A percentile compares a stretch with the other conserved stretches of the same genome.
Evolutionary conservation across 1,140 invertebrate genomes (phyloP).

Genomic region (Rhopalosiphum maidis): DNA sequence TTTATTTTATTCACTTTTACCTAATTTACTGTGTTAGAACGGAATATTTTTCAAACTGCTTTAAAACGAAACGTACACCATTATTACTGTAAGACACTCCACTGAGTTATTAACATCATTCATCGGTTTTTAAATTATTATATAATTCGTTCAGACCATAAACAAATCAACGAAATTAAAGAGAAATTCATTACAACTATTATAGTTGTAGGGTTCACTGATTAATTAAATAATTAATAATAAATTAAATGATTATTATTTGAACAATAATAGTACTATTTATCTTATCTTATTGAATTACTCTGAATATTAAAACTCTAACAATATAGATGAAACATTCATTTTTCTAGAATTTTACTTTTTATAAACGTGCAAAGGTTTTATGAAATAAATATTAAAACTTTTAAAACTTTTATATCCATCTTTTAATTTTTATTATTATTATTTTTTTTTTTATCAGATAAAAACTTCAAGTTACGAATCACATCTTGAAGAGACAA

Average conservation of each 20-base stretch:
- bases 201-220: neutral
- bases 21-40: neutral
- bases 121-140: neutral
- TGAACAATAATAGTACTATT: neutral
- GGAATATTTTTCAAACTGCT: neutral
- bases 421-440: conserved; percentile 26
- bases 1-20: neutral
- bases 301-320: neutral
- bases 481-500: conserved; percentile 31
- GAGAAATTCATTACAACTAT: neutral
- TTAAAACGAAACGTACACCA: neutral
- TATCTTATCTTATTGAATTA: neutral
- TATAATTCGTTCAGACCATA: neutral
- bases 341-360: neutral
- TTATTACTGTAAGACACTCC: neutral
- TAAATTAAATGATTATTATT: too few relatives aligned
- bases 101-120: neutral
- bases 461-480: conserved; percentile 45
- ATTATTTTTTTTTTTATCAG: conserved; percentile 26
- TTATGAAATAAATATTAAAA: conserved; percentile 8
- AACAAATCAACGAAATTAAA: neutral
- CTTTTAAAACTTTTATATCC: conserved; percentile 23
- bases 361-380: neutral
- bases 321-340: neutral
- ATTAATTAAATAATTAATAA: neutral